A percentile compares a stretch with the other conserved stretches of the same genome.
These are phyloP conservation scores for Pogonophryne albipinna DNA, from an alignment of 2,797 vertebrate species.

Conservation along the genomic window DNA sequence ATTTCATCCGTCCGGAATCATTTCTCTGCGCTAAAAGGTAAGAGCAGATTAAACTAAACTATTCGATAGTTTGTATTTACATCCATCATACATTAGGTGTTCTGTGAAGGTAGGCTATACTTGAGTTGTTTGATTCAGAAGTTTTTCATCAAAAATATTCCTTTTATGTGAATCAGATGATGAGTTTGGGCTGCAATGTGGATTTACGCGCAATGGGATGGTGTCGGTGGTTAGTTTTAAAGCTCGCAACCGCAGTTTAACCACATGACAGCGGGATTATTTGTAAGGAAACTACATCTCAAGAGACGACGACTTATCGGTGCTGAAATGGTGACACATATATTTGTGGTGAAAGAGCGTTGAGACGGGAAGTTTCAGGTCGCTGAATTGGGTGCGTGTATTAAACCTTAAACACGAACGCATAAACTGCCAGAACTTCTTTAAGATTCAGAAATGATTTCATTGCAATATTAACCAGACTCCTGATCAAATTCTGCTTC, in stretches of 20 bases:
- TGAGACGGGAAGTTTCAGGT: conserved; percentile 73
- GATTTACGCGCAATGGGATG: conserved; percentile 43
- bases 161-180: conserved; percentile 3
- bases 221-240: conserved; percentile 46
- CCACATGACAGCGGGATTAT: neutral
- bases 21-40: conserved; percentile 66
- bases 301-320: conserved; percentile 3
- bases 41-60: conserved; percentile 45
- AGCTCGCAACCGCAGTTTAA: conserved; percentile 38
- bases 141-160: conserved; percentile 11
- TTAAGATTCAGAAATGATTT: neutral
- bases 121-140: conserved; percentile 10
- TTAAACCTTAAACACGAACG: neutral
- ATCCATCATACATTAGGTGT: neutral
- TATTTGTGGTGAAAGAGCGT: conserved; percentile 26
- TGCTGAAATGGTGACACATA: conserved; percentile 7
- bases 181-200: conserved; percentile 46
- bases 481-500: conserved; percentile 8
- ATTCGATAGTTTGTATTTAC: neutral
- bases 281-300: neutral
- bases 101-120: neutral
- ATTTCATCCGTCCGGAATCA: conserved; percentile 42
- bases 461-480: neutral
- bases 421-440: conserved; percentile 1
- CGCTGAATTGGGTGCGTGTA: conserved; percentile 4